phyloP scores from a whole-genome alignment of 2,888 invertebrate genomes.

The Oligia latruncula region DNA sequence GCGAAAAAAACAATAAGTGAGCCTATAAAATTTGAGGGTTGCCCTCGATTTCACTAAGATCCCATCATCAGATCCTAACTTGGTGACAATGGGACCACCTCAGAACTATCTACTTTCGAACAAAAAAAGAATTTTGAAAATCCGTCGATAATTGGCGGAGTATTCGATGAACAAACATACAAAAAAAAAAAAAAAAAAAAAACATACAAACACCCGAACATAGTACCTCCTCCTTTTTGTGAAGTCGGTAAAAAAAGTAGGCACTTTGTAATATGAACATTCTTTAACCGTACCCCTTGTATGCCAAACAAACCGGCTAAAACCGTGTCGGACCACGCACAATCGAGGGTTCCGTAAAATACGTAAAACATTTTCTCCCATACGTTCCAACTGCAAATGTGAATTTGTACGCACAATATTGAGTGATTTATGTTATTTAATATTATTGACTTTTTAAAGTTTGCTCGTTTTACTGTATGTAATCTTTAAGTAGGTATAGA shows the following conservation, averaged over 20 bases:
- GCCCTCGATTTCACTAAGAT: too few relatives aligned
- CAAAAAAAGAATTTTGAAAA: too few relatives aligned
- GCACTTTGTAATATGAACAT: not conserved
- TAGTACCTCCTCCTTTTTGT: too few relatives aligned
- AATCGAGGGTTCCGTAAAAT: not conserved
- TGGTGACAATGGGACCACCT: too few relatives aligned
- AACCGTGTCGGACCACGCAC: not conserved
- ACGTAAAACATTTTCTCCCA: not conserved
- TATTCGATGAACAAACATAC: too few relatives aligned
- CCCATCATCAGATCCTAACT: too few relatives aligned
- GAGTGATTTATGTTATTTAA: not conserved
- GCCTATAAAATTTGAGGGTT: too few relatives aligned
- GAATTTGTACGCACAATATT: not conserved
- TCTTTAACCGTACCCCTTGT: not conserved
- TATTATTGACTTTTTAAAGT: not conserved
- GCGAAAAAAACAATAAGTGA: too few relatives aligned
- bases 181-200: too few relatives aligned
- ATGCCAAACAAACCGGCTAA: not conserved
- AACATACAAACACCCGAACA: too few relatives aligned
- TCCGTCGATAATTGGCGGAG: too few relatives aligned
- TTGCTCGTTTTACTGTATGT: not conserved
- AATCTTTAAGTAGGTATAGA: not conserved
- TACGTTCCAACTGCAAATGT: not conserved
- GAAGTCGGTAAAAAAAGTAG: rapidly evolving
- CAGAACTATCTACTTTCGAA: too few relatives aligned